Evolutionary conservation across 2,113 vertebrate species (phyloP).

Genomic region (Gavialis gangeticus): DNA sequence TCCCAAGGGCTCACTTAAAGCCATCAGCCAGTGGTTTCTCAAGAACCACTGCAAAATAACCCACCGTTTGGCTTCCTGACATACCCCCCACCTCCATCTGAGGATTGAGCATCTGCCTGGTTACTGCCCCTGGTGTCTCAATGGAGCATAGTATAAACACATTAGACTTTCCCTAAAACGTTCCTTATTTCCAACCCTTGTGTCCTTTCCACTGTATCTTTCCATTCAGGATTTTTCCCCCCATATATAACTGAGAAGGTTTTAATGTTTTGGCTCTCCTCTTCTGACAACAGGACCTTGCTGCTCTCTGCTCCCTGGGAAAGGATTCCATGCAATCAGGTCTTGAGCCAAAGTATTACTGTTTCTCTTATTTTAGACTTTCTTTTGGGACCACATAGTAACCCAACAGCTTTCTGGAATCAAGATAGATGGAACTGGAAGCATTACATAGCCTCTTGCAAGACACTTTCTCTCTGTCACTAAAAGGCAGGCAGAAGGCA

Average conservation of each 20-base stretch:
- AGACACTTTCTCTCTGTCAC: background rate
- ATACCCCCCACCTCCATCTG: too few species aligned
- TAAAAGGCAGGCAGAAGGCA: too few species aligned
- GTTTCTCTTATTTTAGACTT: background rate
- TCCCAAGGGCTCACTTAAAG: background rate
- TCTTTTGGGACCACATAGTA: fast-evolving
- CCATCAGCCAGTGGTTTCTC: background rate
- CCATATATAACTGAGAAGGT: background rate
- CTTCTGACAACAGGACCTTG: background rate
- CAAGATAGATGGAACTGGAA: fast-evolving
- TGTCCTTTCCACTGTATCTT: background rate
- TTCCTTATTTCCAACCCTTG: background rate
- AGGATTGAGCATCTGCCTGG: background rate
- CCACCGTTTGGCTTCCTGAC: background rate
- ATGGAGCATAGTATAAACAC: background rate
- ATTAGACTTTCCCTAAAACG: background rate
- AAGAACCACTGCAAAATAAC: background rate
- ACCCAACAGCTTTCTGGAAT: background rate
- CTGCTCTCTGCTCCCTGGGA: background rate
- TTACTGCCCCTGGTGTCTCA: background rate
- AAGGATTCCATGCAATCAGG: background rate
- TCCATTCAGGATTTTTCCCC: background rate
- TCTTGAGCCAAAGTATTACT: background rate
- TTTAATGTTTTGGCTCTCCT: background rate
- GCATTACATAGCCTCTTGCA: background rate